These are phyloP conservation scores for Oostethus manadensis DNA, from an alignment of 2,113 vertebrate species.

Conservation along the genomic window DNA sequence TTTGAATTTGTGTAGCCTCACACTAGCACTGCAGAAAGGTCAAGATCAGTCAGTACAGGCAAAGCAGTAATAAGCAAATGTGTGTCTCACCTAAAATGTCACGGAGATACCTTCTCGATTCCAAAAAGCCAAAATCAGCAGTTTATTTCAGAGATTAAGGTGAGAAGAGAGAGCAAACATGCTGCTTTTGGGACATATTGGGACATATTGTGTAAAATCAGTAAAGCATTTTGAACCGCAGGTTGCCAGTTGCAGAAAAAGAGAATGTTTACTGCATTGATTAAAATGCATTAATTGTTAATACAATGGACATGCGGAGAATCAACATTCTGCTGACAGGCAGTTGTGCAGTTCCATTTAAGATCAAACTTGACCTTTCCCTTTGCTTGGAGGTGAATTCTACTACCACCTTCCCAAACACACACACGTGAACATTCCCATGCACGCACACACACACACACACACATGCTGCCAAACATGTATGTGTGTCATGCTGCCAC, in stretches of 20 bases:
- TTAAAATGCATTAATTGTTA: background rate
- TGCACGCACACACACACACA: slow-evolving; percentile 14
- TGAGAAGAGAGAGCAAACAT: background rate
- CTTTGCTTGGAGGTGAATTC: slow-evolving; percentile 21
- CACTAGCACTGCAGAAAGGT: background rate
- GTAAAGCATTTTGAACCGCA: slow-evolving; percentile 4
- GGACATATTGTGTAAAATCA: background rate
- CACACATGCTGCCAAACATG: background rate
- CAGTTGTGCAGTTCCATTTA: slow-evolving; percentile 29
- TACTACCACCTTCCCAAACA: slow-evolving; percentile 13
- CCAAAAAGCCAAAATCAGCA: too few species aligned
- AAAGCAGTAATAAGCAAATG: background rate
- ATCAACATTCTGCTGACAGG: slow-evolving; percentile 38
- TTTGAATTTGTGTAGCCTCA: background rate
- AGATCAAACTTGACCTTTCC: slow-evolving; percentile 45
- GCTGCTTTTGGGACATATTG: background rate
- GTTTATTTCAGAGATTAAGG: background rate
- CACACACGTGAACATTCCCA: background rate
- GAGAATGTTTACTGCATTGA: slow-evolving; percentile 8
- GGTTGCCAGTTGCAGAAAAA: slow-evolving; percentile 16
- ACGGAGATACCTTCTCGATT: background rate
- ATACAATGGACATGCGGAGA: slow-evolving; percentile 4
- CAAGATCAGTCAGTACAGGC: background rate
- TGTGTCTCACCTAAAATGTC: slow-evolving; percentile 1
- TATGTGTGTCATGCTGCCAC: slow-evolving; percentile 3